Evolutionary conservation across 2,888 invertebrate genomes (phyloP), one percentile per base, ranked within the genome.

Genomic region (Perizoma flavofasciatum): DNA sequence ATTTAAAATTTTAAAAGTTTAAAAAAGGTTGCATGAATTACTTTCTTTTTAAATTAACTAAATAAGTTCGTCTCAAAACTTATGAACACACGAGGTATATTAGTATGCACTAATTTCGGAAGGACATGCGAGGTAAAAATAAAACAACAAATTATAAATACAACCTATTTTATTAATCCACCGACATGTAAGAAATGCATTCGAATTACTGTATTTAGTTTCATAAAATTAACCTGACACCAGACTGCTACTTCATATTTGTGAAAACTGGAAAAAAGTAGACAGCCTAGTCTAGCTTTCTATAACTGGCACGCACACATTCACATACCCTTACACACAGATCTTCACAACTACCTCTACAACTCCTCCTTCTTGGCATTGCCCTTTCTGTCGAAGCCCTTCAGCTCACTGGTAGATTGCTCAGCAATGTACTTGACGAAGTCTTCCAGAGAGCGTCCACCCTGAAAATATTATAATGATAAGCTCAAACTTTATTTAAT

Each of bases 391-490:
- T 97, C 97, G 86, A 93, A 98, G 65, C 96, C 96, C 72, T 95
- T 96, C 75, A 99, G 95, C 81, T 97, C 98, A 67, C 95, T 93
- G 53, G 97, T 97, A 9, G 99, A 94, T 71, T 99, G 96, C 83
- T 97, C 96, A 49, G 99, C 95, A 73, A 99, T 96, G 91, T 97
- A 99, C 81, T 97, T 97, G 69, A 99, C 76, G 87, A 99, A 99
- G 85, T 99, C 99, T 65, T 98, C 96, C 5, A 97, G 89, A 72
- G 97, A 96, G 61, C 99, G 96, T 4, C 98, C 99, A 75, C 98
- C 98, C 94, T 96, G 90, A n/a, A 92, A 92, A 6, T 43, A 54
- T n/a, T 37, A 37, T 37, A 4, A 34, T 22, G 8, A 22, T n/a
- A 22, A 7, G 5, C 6, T 45, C 5, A 45, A 22, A 4, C 6